Percentiles rank a stretch among this genome's conserved stretches.
These are phyloP conservation scores for Petrocephalus microphthalmus DNA, from an alignment of 2,113 vertebrate species.

Conservation along the genomic window DNA sequence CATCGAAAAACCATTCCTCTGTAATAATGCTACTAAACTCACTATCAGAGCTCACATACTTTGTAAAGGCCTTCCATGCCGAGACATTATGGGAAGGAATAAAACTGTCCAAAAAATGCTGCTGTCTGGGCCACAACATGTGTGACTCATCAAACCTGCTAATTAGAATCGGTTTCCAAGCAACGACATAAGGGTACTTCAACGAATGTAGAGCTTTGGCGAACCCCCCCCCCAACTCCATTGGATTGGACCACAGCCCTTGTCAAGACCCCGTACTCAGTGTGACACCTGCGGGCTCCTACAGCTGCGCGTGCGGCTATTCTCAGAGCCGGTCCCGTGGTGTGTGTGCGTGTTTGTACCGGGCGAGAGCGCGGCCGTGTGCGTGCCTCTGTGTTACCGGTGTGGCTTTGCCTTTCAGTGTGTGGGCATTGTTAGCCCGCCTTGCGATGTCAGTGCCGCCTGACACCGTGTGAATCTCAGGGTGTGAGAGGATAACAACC, in stretches of 20 bases:
- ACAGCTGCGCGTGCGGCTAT: constrained; percentile 28
- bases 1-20: neutral
- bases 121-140: neutral
- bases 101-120: neutral
- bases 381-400: neutral
- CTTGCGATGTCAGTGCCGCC: neutral
- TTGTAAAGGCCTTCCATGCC: neutral
- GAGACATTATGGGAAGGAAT: constrained; percentile 4
- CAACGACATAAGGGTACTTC: constrained; percentile 34
- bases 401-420: neutral
- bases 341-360: neutral
- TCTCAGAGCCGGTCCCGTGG: neutral
- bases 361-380: neutral
- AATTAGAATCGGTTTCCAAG: constrained; percentile 45
- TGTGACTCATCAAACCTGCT: constrained; percentile 38
- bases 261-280: constrained; percentile 25
- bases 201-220: constrained; percentile 34
- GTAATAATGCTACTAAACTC: neutral
- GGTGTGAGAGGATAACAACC: neutral
- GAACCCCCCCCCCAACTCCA: constrained; percentile 12
- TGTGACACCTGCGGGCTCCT: constrained; percentile 33
- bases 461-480: neutral
- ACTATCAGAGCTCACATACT: neutral
- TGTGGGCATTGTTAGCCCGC: neutral
- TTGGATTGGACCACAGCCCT: constrained; percentile 22